Evolutionary conservation across 2,113 vertebrate genomes (phyloP), one percentile per base, ranked within the genome.

Genomic region (Hippocampus mohnikei): DNA sequence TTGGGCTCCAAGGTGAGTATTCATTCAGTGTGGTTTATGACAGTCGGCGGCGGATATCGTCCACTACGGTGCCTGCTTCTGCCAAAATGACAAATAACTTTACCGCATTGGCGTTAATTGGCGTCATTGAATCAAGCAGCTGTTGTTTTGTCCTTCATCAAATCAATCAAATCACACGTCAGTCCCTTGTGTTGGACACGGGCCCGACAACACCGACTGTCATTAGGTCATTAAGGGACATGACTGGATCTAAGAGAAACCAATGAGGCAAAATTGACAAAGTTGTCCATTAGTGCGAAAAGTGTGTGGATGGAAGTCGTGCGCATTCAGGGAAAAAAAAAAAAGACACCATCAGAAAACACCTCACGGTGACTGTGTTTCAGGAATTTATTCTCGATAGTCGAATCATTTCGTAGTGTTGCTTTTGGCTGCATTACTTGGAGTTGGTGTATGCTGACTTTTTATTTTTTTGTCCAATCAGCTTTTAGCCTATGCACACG

Each of bases 21-120:
- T 64, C 40, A 13, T 64, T 41, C 20, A 44, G 42, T 46, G 12
- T 46, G 23, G 46, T 64, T 65, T 44, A 65, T 18, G 63, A 46
- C 42, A 27, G n/a, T 27, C 15, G 63, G 42, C 1, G 42, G 63
- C 41, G 3, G 41, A 46, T 44, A 23, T n/a, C 63, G 27, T 65
- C 42, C 42, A 27, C 41, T n/a, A 42, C 10, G 8, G 37, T 10
- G n/a, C 20, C 21, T 16, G n/a, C n/a, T 25, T 9, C 41, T 65
- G 63, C 63, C 63, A 65, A 48, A 65, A 25, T 65, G 40, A 48
- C 23, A 65, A 65, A 65, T 18, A 63, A 41, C 61, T 63, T 41
- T 63, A 63, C 61, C 41, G 33, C 13, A 10, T 65, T 46, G 42
- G n/a, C 63, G 2, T 46, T 27, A 65, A 65, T 65, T 65, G 63